These are phyloP conservation scores for Brachionus plicatilis DNA, from an alignment of 1,140 invertebrate genomes.

Conservation along the genomic window DNA sequence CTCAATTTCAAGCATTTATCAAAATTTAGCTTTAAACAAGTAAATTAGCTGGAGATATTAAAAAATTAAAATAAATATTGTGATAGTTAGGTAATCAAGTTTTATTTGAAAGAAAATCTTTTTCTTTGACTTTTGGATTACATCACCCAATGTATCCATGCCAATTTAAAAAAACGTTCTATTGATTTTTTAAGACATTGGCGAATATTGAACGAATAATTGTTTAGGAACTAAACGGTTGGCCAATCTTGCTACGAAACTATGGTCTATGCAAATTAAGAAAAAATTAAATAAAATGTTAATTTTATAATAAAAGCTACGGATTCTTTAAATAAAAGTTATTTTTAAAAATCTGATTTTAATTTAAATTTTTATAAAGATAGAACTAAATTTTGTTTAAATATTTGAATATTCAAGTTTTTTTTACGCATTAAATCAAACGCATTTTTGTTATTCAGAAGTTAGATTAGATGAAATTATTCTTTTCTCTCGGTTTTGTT, in stretches of 20 bases:
- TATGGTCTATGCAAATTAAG: background rate
- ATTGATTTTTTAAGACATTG: background rate
- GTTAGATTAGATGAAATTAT: background rate
- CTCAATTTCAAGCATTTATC: background rate
- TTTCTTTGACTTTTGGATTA: background rate
- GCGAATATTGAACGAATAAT: background rate
- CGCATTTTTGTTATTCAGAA: background rate
- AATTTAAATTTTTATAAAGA: slow-evolving; percentile 5
- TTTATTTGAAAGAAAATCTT: background rate
- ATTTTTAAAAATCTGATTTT: slow-evolving; percentile 14
- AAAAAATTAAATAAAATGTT: background rate
- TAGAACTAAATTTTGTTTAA: slow-evolving; percentile 4
- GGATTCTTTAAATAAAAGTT: background rate
- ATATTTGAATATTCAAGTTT: background rate
- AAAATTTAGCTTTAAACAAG: background rate
- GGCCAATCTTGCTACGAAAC: background rate
- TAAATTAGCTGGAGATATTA: background rate
- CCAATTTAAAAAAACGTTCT: background rate
- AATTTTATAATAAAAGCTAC: background rate
- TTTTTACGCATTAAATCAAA: slow-evolving; percentile 5
- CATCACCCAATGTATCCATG: background rate
- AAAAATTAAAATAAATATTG: background rate
- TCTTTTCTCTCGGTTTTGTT: background rate
- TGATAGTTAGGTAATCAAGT: background rate
- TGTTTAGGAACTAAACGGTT: background rate